Evolutionary conservation across 2,888 invertebrate genomes (phyloP).

Genomic region (Nomada flava): DNA sequence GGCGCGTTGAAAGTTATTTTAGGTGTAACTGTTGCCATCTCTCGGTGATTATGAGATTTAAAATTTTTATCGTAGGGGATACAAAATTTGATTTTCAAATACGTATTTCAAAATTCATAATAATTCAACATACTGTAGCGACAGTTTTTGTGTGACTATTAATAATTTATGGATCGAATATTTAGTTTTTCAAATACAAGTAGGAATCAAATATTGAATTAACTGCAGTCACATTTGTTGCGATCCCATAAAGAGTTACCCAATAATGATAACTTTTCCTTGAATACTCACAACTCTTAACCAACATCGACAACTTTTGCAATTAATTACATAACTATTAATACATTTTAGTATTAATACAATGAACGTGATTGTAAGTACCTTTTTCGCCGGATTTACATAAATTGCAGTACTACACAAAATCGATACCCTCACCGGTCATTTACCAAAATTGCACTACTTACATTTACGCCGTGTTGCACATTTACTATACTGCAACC

Average conservation of each 20-base stretch:
- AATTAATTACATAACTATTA: no score
- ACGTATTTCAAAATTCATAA: neutral
- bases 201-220: neutral
- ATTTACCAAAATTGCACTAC: no score
- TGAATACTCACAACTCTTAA: neutral
- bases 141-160: neutral
- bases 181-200: neutral
- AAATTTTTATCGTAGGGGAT: neutral
- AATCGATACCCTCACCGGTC: no score
- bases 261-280: neutral
- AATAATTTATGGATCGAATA: neutral
- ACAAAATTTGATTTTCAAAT: neutral
- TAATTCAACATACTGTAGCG: no score
- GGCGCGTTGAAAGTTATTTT: neutral
- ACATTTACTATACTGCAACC: no score
- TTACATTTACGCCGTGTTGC: no score
- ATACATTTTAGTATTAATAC: no score
- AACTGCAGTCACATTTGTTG: neutral
- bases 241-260: neutral
- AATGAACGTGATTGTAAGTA: no score
- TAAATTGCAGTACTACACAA: no score
- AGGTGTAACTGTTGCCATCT: constrained; percentile 14
- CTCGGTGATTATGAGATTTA: neutral
- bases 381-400: no score
- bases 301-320: neutral